Percentiles rank a stretch among this genome's conserved stretches.
These are phyloP conservation scores for Microcebus murinus DNA, from an alignment of 2,113 vertebrate genomes.

Conservation along the genomic window DNA sequence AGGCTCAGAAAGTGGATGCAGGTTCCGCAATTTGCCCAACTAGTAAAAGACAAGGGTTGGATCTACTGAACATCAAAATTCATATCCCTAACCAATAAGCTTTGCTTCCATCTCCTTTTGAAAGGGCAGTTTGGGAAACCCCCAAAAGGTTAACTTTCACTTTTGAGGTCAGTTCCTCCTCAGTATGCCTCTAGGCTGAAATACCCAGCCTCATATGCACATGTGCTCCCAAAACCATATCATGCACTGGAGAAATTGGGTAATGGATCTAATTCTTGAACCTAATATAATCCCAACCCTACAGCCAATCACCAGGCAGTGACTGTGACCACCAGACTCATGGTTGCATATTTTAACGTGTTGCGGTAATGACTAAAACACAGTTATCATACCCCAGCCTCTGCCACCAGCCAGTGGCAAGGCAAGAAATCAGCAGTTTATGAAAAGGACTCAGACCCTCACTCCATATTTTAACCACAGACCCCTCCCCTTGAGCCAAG, in stretches of 20 bases:
- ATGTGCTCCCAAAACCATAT: not conserved
- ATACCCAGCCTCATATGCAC: not conserved
- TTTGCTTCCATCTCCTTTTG: not conserved
- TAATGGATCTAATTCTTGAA: constrained; percentile 4
- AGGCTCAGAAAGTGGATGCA: not conserved
- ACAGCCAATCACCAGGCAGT: not conserved
- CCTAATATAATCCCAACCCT: constrained; percentile 17
- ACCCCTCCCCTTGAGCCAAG: not conserved
- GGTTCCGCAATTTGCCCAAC: not conserved
- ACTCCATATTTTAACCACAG: not conserved
- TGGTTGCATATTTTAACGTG: not conserved
- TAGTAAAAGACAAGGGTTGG: not conserved
- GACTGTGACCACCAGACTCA: not conserved
- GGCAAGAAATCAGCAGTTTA: constrained; percentile 6
- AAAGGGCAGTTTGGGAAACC: not conserved
- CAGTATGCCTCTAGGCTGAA: not conserved
- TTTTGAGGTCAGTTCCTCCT: not conserved
- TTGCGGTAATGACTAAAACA: not conserved
- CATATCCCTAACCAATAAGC: not conserved
- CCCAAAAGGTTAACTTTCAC: not conserved
- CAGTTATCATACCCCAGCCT: not conserved
- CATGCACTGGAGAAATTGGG: not conserved
- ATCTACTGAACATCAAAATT: not conserved
- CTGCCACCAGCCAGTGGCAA: not conserved
- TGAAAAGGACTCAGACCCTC: not conserved